phyloP scores from a whole-genome alignment of 1,140 invertebrate species.

The Micrasema longulum region DNA sequence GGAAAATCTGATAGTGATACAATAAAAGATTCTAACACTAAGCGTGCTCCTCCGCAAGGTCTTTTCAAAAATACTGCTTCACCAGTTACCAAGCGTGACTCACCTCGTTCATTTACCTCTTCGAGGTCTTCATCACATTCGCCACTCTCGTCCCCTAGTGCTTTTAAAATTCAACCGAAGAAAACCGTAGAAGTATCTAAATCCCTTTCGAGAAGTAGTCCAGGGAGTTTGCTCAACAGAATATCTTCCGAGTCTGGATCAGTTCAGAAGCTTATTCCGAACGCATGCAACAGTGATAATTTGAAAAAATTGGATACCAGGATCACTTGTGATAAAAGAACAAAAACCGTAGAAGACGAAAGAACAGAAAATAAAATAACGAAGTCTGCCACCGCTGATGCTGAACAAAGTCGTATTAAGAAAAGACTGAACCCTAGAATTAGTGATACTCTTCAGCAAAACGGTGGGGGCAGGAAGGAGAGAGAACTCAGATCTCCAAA shows the following conservation, averaged over 20 bases:
- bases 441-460: constrained; percentile 37
- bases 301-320: constrained; percentile 15
- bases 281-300: constrained; percentile 14
- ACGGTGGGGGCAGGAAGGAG: constrained; percentile 20
- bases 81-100: constrained; percentile 7
- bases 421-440: constrained; percentile 45
- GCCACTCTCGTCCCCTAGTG: constrained; percentile 43
- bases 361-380: neutral
- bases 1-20: constrained; percentile 40
- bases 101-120: constrained; percentile 24
- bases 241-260: constrained; percentile 1
- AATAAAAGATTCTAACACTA: constrained; percentile 3
- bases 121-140: constrained; percentile 48
- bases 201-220: constrained; percentile 6
- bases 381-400: constrained; percentile 5
- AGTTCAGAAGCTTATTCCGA: neutral
- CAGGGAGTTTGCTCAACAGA: constrained; percentile 4
- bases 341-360: constrained; percentile 17
- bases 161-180: constrained; percentile 41
- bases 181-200: constrained; percentile 43
- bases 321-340: constrained; percentile 12
- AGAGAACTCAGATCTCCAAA: constrained; percentile 14
- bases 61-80: neutral
- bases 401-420: constrained; percentile 45
- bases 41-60: neutral